phyloP scores from a whole-genome alignment of 2,797 vertebrate species.

The Thaleichthys pacificus region DNA sequence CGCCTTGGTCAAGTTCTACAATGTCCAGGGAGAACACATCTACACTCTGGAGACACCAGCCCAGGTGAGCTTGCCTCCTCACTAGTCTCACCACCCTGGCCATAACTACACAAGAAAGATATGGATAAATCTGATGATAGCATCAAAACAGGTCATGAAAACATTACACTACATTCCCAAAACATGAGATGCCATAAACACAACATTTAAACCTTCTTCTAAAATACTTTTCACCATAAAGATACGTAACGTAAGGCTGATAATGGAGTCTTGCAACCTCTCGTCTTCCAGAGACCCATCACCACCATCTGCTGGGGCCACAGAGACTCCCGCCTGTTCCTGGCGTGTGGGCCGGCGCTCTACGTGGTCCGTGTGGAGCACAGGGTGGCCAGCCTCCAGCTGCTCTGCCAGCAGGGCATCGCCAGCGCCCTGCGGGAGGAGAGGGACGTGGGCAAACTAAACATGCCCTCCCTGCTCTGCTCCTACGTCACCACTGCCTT shows the following conservation, averaged over 20 bases:
- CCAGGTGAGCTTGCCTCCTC: slow-evolving; percentile 74
- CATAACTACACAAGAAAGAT: background rate
- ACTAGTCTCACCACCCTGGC: background rate
- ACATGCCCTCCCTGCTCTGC: slow-evolving; percentile 94
- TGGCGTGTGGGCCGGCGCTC: slow-evolving; percentile 91
- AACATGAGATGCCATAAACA: too few relatives aligned
- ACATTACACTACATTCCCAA: too few relatives aligned
- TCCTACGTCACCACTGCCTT: slow-evolving; percentile 97
- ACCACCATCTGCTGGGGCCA: slow-evolving; percentile 99
- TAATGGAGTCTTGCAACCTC: background rate
- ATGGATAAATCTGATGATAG: background rate
- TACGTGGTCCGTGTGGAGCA: slow-evolving; percentile 97
- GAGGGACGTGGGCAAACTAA: slow-evolving; percentile 93
- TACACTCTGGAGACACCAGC: slow-evolving; percentile 97
- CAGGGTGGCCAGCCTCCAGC: slow-evolving; percentile 92
- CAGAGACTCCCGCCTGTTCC: slow-evolving; percentile 94
- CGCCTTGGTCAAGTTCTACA: slow-evolving; percentile 96
- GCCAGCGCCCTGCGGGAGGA: slow-evolving; percentile 91
- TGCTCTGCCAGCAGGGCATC: slow-evolving; percentile 94
- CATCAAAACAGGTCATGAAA: too few relatives aligned
- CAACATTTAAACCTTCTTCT: too few relatives aligned
- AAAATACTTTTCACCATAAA: too few relatives aligned
- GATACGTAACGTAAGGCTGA: background rate
- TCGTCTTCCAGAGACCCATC: slow-evolving; percentile 86
- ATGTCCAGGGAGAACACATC: slow-evolving; percentile 95